These are phyloP conservation scores for Fistularia commersonii DNA, from an alignment of 2,797 vertebrate genomes.

Conservation along the genomic window DNA sequence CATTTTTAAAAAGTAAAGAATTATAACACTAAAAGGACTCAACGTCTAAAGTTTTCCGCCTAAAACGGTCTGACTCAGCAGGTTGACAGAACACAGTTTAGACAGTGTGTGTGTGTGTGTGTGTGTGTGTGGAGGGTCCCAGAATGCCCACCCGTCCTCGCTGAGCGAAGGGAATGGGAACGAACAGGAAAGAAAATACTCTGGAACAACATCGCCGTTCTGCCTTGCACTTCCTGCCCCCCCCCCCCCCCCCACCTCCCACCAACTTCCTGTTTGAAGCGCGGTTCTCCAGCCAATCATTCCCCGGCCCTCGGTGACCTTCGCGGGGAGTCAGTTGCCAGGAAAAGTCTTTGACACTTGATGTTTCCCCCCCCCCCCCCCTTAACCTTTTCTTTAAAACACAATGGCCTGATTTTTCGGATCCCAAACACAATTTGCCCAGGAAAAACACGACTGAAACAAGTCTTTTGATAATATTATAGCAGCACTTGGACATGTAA, in stretches of 20 bases:
- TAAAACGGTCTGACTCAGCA: no score
- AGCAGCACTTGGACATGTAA: conserved; percentile 21
- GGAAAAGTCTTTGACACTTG: no score
- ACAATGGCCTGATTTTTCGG: conserved; percentile 11
- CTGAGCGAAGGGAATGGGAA: conserved; percentile 40
- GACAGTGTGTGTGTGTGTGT: not conserved
- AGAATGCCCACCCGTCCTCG: not conserved
- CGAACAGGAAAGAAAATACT: conserved; percentile 50
- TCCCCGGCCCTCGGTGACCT: conserved; percentile 17
- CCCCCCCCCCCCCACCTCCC: conserved; percentile 37
- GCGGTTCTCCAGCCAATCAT: conserved; percentile 37
- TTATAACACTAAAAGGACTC: no score
- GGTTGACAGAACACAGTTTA: not conserved
- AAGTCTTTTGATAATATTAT: no score
- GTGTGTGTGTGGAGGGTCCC: not conserved
- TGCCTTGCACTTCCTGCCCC: conserved; percentile 57
- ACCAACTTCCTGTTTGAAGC: conserved; percentile 61
- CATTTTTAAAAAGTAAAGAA: no score
- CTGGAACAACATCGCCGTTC: conserved; percentile 47
- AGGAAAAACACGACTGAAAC: no score
- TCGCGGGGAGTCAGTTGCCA: conserved; percentile 1
- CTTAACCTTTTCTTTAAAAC: not conserved
- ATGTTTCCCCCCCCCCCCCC: no score
- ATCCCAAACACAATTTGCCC: no score
- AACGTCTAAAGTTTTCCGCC: no score